Base-by-base conservation (phyloP, 2,888 invertebrate species). In the Drosophila mettleri region DNA sequence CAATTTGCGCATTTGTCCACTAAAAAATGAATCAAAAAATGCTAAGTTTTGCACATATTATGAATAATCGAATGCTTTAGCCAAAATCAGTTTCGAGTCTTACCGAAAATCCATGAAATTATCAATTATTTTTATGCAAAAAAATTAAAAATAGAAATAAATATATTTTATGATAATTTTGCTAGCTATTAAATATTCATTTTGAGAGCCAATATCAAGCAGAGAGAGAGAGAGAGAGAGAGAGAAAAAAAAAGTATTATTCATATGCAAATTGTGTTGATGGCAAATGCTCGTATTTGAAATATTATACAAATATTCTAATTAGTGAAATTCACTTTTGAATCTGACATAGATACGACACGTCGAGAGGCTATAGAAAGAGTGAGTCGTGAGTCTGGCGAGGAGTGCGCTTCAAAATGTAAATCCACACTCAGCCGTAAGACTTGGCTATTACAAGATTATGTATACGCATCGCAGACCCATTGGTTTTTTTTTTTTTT, bases 361-460 rank as follows among this genome's bases (percentile, higher is more conserved):
- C 9, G 33, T 22, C 5, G 48, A n/a, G 48, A 2, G 48, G 48
- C 48, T 14, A 9, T 16, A 1, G 6, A n/a, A 7, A 34, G 22
- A 6, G n/a, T n/a, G 6, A 18, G 27, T 24, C 7, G n/a, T 22
- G 22, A 6, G n/a, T n/a, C 10, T 27, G 27, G 36, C 7, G n/a
- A 10, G 27, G 22, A 29, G 34, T 36, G 22, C 33, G 52, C 33
- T 36, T 20, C 12, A 9, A 45, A 58, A 58, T 58, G 66, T 36
- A 45, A 68, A 45, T 45, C 34, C 69, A 59, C 60, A 67, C 41
- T 60, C 51, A 48, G 29, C 53, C 22, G 24, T 31, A 36, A 22
- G 48, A 49, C 61, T 74, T 58, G 12, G 49, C 68, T 74, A 57
- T 38, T 53, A 46, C 49, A 68, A 3, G 49, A 54, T 39, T 46